Conservation (phyloP, 2,888 invertebrate genomes). For the Spialia ferax region DNA sequence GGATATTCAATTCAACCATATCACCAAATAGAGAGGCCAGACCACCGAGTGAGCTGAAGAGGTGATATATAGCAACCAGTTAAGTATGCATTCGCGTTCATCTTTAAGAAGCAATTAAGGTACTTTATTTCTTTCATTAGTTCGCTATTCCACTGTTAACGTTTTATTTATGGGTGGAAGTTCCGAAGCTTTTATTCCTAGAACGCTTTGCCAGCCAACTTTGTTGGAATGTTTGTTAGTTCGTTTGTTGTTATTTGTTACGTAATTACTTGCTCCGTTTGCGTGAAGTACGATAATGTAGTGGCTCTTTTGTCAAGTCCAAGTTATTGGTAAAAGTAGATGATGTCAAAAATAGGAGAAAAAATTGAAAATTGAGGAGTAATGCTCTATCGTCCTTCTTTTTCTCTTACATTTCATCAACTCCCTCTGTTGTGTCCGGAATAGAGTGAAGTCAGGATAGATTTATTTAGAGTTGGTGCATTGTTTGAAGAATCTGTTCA, state of each 20-base stretch:
- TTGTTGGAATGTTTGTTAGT: conserved; percentile 32
- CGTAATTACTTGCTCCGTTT: conserved; percentile 27
- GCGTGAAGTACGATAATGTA: not conserved
- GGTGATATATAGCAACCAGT: conserved; percentile 25
- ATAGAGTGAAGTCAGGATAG: no score
- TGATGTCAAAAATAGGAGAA: not conserved
- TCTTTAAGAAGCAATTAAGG: conserved; percentile 68
- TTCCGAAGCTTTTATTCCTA: conserved; percentile 50
- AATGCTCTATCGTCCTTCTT: no score
- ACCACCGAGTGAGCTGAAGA: conserved; percentile 26
- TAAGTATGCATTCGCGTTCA: conserved; percentile 49
- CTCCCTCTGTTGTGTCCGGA: no score
- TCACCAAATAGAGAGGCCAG: conserved; percentile 19
- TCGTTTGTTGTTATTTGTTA: conserved; percentile 35
- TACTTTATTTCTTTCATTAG: conserved; percentile 72
- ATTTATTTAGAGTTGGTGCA: no score
- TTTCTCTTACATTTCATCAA: no score
- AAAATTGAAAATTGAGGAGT: no score
- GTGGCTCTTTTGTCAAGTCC: not conserved
- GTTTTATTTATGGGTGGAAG: conserved; percentile 62
- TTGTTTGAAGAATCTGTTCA: no score
- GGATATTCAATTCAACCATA: not conserved
- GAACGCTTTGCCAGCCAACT: conserved; percentile 36
- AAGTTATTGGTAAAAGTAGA: not conserved
- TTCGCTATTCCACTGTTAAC: conserved; percentile 58